These are phyloP conservation scores for Lasioglossum leucozonium DNA, from an alignment of 2,888 invertebrate genomes.

Conservation along the genomic window DNA sequence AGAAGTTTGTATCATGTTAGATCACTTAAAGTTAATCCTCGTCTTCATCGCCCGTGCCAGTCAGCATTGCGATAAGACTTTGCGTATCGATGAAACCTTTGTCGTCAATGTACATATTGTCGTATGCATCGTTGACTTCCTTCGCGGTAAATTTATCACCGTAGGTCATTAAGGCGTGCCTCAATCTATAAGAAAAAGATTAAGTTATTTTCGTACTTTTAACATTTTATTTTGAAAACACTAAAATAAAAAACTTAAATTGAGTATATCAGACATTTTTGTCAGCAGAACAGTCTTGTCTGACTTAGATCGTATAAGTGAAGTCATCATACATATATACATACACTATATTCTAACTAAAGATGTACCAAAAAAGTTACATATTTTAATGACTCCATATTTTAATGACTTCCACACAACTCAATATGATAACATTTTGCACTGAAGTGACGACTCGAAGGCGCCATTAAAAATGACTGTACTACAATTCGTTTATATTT, in stretches of 20 bases:
- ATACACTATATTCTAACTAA: neutral
- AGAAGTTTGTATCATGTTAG: conserved; percentile 55
- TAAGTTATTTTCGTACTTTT: neutral
- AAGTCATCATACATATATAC: conserved; percentile 62
- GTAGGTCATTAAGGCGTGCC: conserved; percentile 96
- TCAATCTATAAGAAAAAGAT: conserved; percentile 87
- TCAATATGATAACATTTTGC: too few relatives aligned
- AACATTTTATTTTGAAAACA: neutral
- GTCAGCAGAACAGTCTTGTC: conserved; percentile 65
- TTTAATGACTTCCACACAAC: neutral
- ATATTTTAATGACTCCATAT: too few relatives aligned
- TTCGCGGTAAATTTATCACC: conserved; percentile 96
- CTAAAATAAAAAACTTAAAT: too few relatives aligned
- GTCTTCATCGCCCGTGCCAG: conserved; percentile 93
- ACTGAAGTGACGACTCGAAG: too few relatives aligned
- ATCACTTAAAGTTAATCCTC: conserved; percentile 86
- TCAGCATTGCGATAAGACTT: conserved; percentile 94
- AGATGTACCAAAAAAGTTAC: neutral
- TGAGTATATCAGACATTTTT: conserved; percentile 65
- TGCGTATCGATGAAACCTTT: conserved; percentile 95
- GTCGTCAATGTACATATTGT: conserved; percentile 96
- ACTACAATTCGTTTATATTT: too few relatives aligned
- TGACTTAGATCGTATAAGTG: conserved; percentile 71
- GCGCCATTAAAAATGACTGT: too few relatives aligned
- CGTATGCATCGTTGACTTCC: conserved; percentile 96